A percentile compares a stretch with the other conserved stretches of the same genome.
phyloP scores from a whole-genome alignment of 2,888 invertebrate genomes.

The Eupithecia subfuscata region DNA sequence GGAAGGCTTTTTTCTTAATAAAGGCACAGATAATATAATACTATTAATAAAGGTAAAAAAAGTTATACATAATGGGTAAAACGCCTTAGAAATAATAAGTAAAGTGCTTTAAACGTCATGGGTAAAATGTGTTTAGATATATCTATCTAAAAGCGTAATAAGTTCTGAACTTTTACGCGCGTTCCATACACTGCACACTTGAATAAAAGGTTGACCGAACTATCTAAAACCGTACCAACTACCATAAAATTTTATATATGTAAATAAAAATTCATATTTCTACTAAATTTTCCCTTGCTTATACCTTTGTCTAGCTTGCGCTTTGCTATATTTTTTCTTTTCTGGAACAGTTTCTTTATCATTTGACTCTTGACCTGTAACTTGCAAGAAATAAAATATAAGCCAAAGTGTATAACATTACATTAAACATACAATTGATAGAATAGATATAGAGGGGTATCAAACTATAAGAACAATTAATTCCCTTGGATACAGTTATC shows the following conservation, averaged over 20 bases:
- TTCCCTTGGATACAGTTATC: neutral
- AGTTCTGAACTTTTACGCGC: neutral
- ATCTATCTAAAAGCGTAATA: neutral
- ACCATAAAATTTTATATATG: constrained; percentile 3
- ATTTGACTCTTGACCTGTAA: constrained; percentile 64
- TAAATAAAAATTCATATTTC: constrained; percentile 42
- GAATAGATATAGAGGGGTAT: neutral
- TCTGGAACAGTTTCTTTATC: constrained; percentile 71
- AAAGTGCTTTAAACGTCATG: too few species aligned
- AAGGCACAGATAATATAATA: too few species aligned
- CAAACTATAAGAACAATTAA: neutral
- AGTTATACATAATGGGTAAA: neutral
- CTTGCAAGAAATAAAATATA: constrained; percentile 8
- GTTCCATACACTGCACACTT: neutral
- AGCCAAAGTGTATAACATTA: neutral
- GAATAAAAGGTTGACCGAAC: neutral
- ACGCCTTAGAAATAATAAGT: neutral
- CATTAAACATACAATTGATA: neutral
- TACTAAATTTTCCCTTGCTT: constrained; percentile 88
- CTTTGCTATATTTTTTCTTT: constrained; percentile 87
- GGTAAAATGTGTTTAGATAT: neutral
- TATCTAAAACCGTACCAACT: neutral
- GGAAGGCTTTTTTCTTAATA: neutral
- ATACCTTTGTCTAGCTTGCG: constrained; percentile 89
- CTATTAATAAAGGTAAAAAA: neutral